A percentile compares a stretch with the other conserved stretches of the same genome.
Conservation (phyloP, 2,113 vertebrate species). For the Myodes glareolus region DNA sequence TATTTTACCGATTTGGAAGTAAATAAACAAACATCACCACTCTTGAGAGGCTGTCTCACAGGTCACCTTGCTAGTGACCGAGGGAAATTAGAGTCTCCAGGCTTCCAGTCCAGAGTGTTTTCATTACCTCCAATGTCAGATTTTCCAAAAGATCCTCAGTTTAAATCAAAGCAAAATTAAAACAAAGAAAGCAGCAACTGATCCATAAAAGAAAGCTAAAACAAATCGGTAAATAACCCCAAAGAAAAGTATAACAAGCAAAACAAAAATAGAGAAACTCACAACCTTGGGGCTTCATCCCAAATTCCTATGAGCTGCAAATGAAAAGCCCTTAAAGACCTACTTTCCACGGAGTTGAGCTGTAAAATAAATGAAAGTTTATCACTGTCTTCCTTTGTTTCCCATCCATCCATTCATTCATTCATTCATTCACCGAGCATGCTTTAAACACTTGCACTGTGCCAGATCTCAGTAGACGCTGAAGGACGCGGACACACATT, state of each 20-base stretch:
- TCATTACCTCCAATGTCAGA: neutral
- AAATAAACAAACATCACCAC: neutral
- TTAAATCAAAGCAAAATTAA: neutral
- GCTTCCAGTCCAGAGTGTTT: neutral
- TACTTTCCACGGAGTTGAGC: neutral
- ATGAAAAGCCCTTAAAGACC: slow-evolving; percentile 20
- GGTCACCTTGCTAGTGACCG: neutral
- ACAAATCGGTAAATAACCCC: neutral
- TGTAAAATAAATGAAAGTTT: slow-evolving; percentile 21
- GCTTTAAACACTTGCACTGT: neutral
- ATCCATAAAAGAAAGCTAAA: neutral
- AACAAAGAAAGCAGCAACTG: neutral
- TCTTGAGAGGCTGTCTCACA: neutral
- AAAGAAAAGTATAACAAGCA: neutral
- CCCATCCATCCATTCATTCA: neutral
- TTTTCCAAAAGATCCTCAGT: neutral
- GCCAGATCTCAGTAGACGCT: neutral
- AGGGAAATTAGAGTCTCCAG: neutral
- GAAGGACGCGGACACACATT: neutral
- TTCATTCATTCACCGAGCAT: neutral
- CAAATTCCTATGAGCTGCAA: neutral
- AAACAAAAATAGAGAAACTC: slow-evolving; percentile 29
- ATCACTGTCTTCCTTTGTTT: neutral
- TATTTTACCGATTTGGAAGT: neutral
- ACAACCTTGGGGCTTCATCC: neutral